Percentiles rank a stretch among this genome's conserved stretches.
Evolutionary conservation across 2,797 vertebrate genomes (phyloP).

Genomic region (Calcarius lapponicus): DNA sequence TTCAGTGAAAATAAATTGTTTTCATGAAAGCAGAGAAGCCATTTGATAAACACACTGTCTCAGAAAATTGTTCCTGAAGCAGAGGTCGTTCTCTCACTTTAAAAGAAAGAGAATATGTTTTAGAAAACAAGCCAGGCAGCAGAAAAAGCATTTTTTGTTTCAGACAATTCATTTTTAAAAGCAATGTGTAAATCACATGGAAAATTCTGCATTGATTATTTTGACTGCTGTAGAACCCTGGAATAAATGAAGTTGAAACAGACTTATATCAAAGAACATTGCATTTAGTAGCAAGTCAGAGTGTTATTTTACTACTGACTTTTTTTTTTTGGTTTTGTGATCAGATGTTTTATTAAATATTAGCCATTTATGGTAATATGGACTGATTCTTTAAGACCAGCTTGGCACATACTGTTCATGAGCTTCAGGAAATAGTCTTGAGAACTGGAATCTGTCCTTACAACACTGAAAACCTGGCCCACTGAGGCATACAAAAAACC

Average conservation of each 20-base stretch:
- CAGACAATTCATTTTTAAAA: slow-evolving; percentile 67
- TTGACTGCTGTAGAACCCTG: slow-evolving; percentile 54
- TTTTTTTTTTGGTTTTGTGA: slow-evolving; percentile 14
- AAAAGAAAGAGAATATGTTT: slow-evolving; percentile 73
- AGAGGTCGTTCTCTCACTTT: slow-evolving; percentile 77
- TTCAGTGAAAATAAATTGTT: slow-evolving; percentile 82
- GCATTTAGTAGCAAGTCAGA: not conserved
- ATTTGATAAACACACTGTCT: slow-evolving; percentile 79
- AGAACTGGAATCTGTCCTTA: not conserved
- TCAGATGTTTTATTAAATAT: slow-evolving; percentile 53
- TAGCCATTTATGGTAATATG: not conserved
- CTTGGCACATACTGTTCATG: not conserved
- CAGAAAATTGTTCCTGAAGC: slow-evolving; percentile 79
- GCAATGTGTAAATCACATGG: slow-evolving; percentile 68
- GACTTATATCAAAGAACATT: slow-evolving; percentile 45
- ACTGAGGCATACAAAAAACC: not conserved
- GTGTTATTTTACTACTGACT: slow-evolving; percentile 9
- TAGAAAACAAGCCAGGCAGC: slow-evolving; percentile 71
- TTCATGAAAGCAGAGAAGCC: slow-evolving; percentile 80
- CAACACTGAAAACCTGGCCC: not conserved
- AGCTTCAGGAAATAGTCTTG: not conserved
- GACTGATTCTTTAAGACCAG: slow-evolving; percentile 12
- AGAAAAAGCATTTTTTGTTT: slow-evolving; percentile 63
- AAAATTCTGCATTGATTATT: slow-evolving; percentile 70
- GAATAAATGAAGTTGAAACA: slow-evolving; percentile 59